Conservation (phyloP, 2,113 vertebrate genomes). For the Dendrocopos noguchii region DNA sequence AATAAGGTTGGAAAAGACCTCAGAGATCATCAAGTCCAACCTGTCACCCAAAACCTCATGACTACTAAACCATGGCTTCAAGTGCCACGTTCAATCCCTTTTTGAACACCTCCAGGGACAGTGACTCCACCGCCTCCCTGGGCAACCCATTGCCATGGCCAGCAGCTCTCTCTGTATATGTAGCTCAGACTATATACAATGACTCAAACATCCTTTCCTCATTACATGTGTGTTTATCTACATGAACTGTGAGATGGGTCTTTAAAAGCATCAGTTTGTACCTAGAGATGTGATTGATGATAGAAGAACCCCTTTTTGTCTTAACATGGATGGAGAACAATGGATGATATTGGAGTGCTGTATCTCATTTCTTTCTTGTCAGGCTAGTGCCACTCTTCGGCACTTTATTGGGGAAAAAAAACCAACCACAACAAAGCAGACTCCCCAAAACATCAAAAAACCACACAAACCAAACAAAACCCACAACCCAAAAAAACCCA, state of each 20-base stretch:
- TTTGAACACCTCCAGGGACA: too few relatives aligned
- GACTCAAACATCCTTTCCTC: neutral
- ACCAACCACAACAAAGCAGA: neutral
- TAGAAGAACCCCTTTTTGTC: neutral
- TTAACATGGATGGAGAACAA: neutral
- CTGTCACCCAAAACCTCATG: too few relatives aligned
- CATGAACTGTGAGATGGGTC: fast-evolving
- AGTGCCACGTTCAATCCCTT: too few relatives aligned
- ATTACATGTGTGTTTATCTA: neutral
- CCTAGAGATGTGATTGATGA: neutral
- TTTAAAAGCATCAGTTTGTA: neutral
- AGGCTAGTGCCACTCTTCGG: neutral
- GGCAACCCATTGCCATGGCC: too few relatives aligned
- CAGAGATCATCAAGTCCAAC: too few relatives aligned
- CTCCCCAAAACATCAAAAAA: neutral
- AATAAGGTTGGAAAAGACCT: too few relatives aligned
- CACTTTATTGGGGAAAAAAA: neutral
- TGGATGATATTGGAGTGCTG: neutral
- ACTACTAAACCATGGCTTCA: too few relatives aligned
- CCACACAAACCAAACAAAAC: neutral
- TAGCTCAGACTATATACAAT: neutral
- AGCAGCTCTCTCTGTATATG: too few relatives aligned
- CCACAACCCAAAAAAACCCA: neutral
- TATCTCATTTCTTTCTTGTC: neutral
- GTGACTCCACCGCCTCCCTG: too few relatives aligned